A percentile compares a stretch with the other conserved stretches of the same genome.
Conservation (phyloP, 2,888 invertebrate genomes). For the Formica aserva region DNA sequence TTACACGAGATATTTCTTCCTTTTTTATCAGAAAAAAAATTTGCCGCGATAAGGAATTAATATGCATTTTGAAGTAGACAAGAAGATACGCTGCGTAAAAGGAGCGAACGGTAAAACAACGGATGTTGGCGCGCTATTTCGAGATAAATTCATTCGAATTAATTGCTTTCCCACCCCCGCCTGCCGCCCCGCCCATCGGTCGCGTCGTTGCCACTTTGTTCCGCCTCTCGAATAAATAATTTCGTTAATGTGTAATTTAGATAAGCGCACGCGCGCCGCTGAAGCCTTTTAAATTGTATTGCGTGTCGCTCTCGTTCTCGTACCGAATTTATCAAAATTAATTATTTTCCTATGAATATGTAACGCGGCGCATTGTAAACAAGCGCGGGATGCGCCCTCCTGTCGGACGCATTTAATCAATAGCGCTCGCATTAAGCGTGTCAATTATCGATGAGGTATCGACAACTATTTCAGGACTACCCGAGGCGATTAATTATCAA, state of each 20-base stretch:
- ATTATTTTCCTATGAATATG: slow-evolving; percentile 68
- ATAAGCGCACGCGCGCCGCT: slow-evolving; percentile 43
- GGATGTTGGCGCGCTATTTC: slow-evolving; percentile 35
- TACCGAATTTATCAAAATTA: slow-evolving; percentile 69
- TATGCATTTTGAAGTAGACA: slow-evolving; percentile 47
- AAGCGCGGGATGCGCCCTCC: slow-evolving; percentile 51
- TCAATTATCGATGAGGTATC: slow-evolving; percentile 61
- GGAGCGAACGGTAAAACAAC: slow-evolving; percentile 42
- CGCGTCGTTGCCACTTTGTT: slow-evolving; percentile 52
- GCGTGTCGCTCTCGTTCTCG: slow-evolving; percentile 57
- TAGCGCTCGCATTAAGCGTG: slow-evolving; percentile 61
- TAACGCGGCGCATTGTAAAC: slow-evolving; percentile 53
- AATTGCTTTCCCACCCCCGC: slow-evolving; percentile 55
- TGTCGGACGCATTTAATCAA: slow-evolving; percentile 58
- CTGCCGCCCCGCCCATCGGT: slow-evolving; percentile 10
- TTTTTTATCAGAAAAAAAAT: not conserved
- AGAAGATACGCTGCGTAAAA: slow-evolving; percentile 59
- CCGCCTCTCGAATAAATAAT: slow-evolving; percentile 57
- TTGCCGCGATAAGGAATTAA: slow-evolving; percentile 41
- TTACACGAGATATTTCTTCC: not conserved
- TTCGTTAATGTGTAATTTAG: slow-evolving; percentile 70
- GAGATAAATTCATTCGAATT: slow-evolving; percentile 68
- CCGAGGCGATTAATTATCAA: slow-evolving; percentile 55
- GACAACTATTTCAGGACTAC: slow-evolving; percentile 47
- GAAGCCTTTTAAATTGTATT: slow-evolving; percentile 67